Base-by-base conservation (phyloP, 2,888 invertebrate genomes). In the Eulithis prunata region DNA sequence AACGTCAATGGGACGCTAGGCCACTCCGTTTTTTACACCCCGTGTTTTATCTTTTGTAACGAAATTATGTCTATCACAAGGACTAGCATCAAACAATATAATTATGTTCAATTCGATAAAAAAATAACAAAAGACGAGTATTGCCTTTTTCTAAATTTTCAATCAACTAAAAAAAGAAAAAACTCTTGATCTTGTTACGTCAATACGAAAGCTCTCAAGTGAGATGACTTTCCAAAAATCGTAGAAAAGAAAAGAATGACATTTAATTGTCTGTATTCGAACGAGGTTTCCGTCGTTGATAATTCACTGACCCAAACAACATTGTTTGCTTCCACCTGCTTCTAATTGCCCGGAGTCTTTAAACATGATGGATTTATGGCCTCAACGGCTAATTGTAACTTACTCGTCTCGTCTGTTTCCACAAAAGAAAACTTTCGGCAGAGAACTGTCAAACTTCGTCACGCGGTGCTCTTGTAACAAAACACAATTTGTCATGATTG, bases 401-500 rank as follows among this genome's bases (percentile, higher is more conserved):
- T 81, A 68, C 75, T 79, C 79, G 76, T 32, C 32, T 32, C 32
- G 32, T 83, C 82, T 80, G 77, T 85, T 84, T 77, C 75, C 75
- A 78, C 80, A 81, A 79, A 80, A 81, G 78, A 77, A 83, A 88
- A 87, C 77, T 89, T 88, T 80, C 70, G 70, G 75, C 74, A 72
- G 80, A 80, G 82, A 89, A 85, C 87, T 89, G 87, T 85, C 89
- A 84, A 89, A 89, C 84, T 88, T 83, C 78, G 79, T 85, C 86
- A 85, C 80, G 77, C 77, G 82, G 80, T 78, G 80, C 80, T 86
- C 85, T 85, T 84, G 82, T 81, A 89, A 88, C 86, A 87, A 90
- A 91, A 89, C 80, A 88, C 86, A 89, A 88, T 90, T 90, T 90
- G 88, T 89, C 90, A 87, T 90, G 89, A 91, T 91, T 91, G 90